Evolutionary conservation across 2,113 vertebrate genomes (phyloP), one percentile per base, ranked within the genome.

Genomic region (Campylomormyrus tamandua): DNA sequence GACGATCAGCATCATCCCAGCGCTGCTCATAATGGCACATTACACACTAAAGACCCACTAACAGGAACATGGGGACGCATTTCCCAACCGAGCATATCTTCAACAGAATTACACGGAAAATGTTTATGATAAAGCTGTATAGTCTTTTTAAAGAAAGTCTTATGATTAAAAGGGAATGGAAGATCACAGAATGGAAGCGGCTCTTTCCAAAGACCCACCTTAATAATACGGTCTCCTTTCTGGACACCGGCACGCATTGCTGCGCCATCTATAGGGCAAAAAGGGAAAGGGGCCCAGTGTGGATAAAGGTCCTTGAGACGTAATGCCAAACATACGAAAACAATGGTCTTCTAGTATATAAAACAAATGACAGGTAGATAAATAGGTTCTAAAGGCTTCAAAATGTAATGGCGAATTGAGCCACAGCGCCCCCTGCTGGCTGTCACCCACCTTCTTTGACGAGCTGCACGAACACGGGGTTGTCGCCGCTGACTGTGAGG

Each of bases 181-280:
- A 5, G 10, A 35, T 19, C 70, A 6, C 27, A 77, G 15, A 19
- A 35, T 39, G 70, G 31, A 39, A 77, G 70, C 5, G 27, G 35
- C 31, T 35, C 31, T n/a, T 77, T 77, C 15, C 31, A 35, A 77
- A 39, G 13, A 39, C 92, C 94, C 94, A 99, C 98, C 97, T 99
- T 99, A 92, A 99, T 98, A 95, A 99, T 99, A 90, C 98, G 94
- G 90, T 99, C 98, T 91, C 98, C 98, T 66, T 97, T 99, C 94
- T 99, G 98, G 87, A 99, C 98, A 84, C 98, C 98, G 90, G 98
- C 98, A 92, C 98, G 97, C 97, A 99, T 99, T n/a, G 98, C 98
- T 94, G 98, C 98, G 95, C 98, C 98, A 99, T 99, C 98, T 99
- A 80, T 2, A 91, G 90, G 42, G 42, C 11, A 35, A 94, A 35